Evolutionary conservation across 2,113 vertebrate genomes (phyloP).

Genomic region (Stomatorhinus ivindoensis): DNA sequence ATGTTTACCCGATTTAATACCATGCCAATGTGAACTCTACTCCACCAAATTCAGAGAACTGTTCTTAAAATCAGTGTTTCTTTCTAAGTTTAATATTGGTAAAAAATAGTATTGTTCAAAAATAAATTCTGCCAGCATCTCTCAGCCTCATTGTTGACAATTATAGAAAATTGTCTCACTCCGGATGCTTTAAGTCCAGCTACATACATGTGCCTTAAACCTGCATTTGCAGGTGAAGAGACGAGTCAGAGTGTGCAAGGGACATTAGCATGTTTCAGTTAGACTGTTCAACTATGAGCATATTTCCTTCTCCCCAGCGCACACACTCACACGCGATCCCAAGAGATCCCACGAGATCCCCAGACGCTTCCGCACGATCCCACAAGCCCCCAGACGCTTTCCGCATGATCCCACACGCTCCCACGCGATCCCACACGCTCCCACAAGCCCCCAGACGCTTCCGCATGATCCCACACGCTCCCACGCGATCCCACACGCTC

Average conservation of each 20-base stretch:
- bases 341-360: too few species aligned
- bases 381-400: too few species aligned
- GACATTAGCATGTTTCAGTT: not conserved
- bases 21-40: not conserved
- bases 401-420: not conserved
- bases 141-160: not conserved
- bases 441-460: too few species aligned
- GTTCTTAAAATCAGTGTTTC: not conserved
- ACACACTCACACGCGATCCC: too few species aligned
- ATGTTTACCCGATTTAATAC: not conserved
- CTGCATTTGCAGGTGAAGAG: not conserved
- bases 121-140: not conserved
- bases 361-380: not conserved
- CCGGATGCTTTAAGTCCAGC: not conserved
- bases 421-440: too few species aligned
- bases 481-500: not conserved
- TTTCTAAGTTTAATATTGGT: not conserved
- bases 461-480: fast-evolving
- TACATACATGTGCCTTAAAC: not conserved
- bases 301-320: not conserved
- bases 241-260: not conserved
- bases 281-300: not conserved
- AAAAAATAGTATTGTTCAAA: not conserved
- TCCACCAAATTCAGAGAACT: not conserved
- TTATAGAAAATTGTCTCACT: not conserved